Base-by-base conservation (phyloP, 2,888 invertebrate genomes). In the Xestobium rufovillosum region DNA sequence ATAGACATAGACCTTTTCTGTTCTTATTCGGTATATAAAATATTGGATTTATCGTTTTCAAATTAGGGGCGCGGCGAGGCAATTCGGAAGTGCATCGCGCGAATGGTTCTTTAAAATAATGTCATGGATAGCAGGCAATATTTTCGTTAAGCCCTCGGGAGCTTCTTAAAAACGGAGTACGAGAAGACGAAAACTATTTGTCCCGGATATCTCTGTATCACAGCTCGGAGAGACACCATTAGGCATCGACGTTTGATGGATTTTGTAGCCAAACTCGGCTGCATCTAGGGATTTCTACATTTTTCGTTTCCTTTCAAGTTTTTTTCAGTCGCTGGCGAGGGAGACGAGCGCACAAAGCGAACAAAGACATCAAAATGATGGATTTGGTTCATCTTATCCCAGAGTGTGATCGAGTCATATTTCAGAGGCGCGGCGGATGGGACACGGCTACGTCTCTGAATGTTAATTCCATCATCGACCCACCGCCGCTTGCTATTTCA, bases 321-420 rank as follows among this genome's bases (percentile, higher is more conserved):
- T 57, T 58, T 60, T 59, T 45, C 45, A 43, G 43, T 48, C 53
- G 53, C 47, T 53, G 37, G 34, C 37, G 44, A 50, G 55, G 53
- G 57, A 51, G 53, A 55, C 52, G 54, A 53, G 53, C 55, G 60
- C 55, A 57, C 55, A 48, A 60, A 57, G 58, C 61, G 66, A 67
- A 67, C 66, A 66, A 66, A 67, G 67, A 66, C 66, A 67, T 66
- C 66, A 67, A 65, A 61, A 67, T 67, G 66, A 67, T 67, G 64
- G 61, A 67, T 67, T 61, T 59, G 61, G 64, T 66, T 66, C 67
- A 66, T 67, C 66, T 66, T 64, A 62, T 65, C 63, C 64, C 61
- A 56, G 60, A 63, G 65, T 66, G 66, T 66, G 66, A 66, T 66
- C 66, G 65, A 66, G 65, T 63, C 63, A 66, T 66, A 67, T 67